Conservation (phyloP, 1,140 invertebrate species). For the Neuroterus valhalla region DNA sequence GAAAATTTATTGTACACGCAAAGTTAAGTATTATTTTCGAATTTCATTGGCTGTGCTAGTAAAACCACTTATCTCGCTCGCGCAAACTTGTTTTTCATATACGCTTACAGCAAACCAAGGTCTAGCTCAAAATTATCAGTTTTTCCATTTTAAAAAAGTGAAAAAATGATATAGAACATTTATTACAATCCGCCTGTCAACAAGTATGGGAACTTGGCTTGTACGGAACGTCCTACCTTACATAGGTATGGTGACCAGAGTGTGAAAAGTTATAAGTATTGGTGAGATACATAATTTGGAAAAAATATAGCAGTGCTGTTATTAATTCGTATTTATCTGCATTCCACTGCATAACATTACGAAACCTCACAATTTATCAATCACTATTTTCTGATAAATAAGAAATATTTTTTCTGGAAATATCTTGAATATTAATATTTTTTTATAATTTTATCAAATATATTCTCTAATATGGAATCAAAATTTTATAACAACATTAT, state of each 20-base stretch:
- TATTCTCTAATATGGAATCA: no score
- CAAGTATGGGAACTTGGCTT: neutral
- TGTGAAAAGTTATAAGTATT: slow-evolving; percentile 15
- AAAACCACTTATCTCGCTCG: neutral
- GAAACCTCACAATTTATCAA: neutral
- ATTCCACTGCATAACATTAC: neutral
- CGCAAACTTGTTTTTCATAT: neutral
- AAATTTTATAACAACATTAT: no score
- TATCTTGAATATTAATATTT: no score
- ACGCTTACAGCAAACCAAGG: neutral
- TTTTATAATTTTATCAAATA: no score
- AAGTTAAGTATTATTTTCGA: neutral
- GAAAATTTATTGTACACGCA: no score
- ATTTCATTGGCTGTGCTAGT: neutral
- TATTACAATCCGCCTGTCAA: slow-evolving; percentile 2
- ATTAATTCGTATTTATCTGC: neutral
- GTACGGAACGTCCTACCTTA: slow-evolving; percentile 11
- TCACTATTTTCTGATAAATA: neutral
- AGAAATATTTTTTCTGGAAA: no score
- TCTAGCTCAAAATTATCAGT: slow-evolving; percentile 19
- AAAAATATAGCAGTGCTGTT: neutral
- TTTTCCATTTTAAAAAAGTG: neutral
- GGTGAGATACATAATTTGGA: neutral
- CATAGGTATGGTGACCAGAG: slow-evolving; percentile 9
- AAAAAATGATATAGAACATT: slow-evolving; percentile 8